Evolutionary conservation across 2,797 vertebrate species (phyloP), one percentile per base, ranked within the genome.

Genomic region (Menidia menidia): DNA sequence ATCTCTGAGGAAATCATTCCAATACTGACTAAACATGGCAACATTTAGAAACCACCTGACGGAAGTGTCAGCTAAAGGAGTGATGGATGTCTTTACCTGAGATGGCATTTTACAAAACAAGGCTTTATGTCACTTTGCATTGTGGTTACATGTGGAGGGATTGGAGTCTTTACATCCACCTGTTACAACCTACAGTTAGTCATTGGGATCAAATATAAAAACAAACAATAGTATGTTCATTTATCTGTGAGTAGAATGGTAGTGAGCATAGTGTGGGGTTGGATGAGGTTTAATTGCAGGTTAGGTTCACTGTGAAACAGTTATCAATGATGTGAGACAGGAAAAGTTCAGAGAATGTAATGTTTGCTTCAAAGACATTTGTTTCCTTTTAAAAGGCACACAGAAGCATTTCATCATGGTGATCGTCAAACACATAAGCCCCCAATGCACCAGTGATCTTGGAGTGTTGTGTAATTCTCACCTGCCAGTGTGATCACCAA

Each of bases 201-300:
- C 5, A 7, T 7, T 39, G 35, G 35, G 35, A 39, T 39, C 7
- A 39, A 10, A 4, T 39, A 39, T 7, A 7, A 39, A 39, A 19
- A 11, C 3, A 30, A 10, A 51, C 4, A 11, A 50, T 25, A 30
- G 18, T 51, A 19, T 30, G 18, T 51, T 25, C 5, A 13, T 11
- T 12, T 48, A 18, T 51, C 19, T 51, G 19, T 13, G 8, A 25
- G 50, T 19, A 13, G 13, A 4, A 52, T 1, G 12, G 12, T 52
- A 13, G 12, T 52, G 25, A 52, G 30, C 13, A 25, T 52, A 13
- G 9, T 52, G 25, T 51, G 19, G 50, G 50, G 50, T 2, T 32
- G 30, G 61, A 64, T 16, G 25, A 25, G 30, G 56, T 31, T 16
- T 14, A 45, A 6, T 19, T 39, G 44, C 66, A 73, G 60, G 60